Conservation (phyloP, 2,113 vertebrate species). For the Atrichornis clamosus region DNA sequence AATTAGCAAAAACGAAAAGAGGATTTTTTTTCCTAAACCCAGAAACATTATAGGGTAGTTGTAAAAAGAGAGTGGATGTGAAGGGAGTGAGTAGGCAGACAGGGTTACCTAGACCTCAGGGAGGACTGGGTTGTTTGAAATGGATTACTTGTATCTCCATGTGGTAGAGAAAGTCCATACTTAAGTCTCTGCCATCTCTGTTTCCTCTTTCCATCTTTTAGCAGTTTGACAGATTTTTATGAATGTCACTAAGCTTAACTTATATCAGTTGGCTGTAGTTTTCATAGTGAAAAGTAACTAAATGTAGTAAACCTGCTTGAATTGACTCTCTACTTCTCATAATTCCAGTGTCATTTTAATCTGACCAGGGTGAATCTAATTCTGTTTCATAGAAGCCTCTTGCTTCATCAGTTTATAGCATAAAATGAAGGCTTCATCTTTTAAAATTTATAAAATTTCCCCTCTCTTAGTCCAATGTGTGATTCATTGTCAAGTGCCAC, state of each 20-base stretch:
- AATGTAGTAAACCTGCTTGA: background rate
- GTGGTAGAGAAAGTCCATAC: background rate
- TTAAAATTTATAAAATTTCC: background rate
- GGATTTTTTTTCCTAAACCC: background rate
- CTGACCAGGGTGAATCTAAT: background rate
- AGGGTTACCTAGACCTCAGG: background rate
- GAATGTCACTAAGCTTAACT: background rate
- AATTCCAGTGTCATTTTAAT: background rate
- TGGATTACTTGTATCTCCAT: background rate
- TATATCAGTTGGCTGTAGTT: background rate
- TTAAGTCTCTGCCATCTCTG: background rate
- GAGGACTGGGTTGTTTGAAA: background rate
- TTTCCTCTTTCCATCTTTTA: background rate
- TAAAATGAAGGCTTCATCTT: background rate
- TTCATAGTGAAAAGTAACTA: background rate
- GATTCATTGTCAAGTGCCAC: background rate
- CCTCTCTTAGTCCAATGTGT: background rate
- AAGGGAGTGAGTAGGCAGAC: background rate
- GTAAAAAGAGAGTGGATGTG: background rate
- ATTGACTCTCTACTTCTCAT: background rate
- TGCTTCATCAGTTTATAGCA: background rate
- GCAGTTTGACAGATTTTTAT: background rate
- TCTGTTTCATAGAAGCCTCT: background rate
- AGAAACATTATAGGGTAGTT: background rate
- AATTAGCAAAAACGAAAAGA: background rate